Evolutionary conservation across 2,113 vertebrate species (phyloP).

Genomic region (Ovis canadensis): DNA sequence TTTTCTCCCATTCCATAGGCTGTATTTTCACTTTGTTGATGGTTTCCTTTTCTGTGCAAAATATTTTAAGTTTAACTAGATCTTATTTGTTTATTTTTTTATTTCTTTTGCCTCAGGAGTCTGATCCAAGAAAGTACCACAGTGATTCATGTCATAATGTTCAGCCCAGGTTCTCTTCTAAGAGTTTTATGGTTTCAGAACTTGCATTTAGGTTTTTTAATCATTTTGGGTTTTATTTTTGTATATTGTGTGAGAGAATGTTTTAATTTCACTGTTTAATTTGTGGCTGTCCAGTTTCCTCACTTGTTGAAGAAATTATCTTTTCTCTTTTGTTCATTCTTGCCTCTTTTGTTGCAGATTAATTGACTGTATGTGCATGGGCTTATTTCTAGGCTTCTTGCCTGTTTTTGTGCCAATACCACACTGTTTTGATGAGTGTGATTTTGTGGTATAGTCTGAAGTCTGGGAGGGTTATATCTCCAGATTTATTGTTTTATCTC

Average conservation of each 20-base stretch:
- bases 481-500: neutral
- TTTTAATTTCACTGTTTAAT: neutral
- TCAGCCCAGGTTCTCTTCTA: neutral
- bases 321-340: neutral
- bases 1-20: neutral
- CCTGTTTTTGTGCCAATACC: neutral
- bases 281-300: neutral
- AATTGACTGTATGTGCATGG: neutral
- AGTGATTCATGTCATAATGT: neutral
- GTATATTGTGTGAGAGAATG: neutral
- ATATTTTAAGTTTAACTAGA: neutral
- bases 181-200: neutral
- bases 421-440: neutral
- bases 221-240: neutral
- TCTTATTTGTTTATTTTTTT: neutral
- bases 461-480: neutral
- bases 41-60: neutral
- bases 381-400: neutral
- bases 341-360: neutral
- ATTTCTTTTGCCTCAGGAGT: neutral
- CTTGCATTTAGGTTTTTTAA: neutral
- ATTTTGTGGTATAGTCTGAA: neutral
- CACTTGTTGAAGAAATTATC: neutral
- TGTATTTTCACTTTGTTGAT: neutral
- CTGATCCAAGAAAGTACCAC: neutral